phyloP scores from a whole-genome alignment of 2,113 vertebrate species.

The Microcebus murinus region DNA sequence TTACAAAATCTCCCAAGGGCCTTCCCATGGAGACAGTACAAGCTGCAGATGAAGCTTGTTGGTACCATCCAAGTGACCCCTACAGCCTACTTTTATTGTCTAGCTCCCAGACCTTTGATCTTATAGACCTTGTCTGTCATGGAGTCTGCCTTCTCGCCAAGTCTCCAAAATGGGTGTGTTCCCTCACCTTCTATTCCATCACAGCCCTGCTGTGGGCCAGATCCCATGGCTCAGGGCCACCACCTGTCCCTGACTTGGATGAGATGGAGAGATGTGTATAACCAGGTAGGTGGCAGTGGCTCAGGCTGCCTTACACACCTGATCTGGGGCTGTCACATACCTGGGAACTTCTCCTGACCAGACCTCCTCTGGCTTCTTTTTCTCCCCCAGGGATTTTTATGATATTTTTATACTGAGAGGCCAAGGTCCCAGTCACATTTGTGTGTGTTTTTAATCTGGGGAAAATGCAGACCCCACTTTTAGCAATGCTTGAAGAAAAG shows the following conservation, averaged over 20 bases:
- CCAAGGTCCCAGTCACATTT: not conserved
- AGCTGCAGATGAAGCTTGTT: not conserved
- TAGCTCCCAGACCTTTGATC: not conserved
- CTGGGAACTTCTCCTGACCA: not conserved
- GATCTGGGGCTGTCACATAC: not conserved
- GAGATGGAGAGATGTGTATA: not conserved
- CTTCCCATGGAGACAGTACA: not conserved
- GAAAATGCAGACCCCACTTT: not conserved
- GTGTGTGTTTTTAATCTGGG: not conserved
- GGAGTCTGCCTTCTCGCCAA: not conserved
- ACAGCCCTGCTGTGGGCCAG: not conserved
- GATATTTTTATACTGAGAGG: not conserved
- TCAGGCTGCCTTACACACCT: not conserved
- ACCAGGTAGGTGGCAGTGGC: not conserved
- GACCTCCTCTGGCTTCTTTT: not conserved
- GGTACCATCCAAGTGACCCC: not conserved
- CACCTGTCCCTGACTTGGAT: not conserved
- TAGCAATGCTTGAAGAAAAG: not conserved
- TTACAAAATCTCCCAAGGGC: not conserved
- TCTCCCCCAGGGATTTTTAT: not conserved
- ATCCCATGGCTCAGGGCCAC: not conserved
- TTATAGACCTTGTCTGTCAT: not conserved
- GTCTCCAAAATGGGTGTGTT: not conserved
- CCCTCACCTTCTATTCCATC: not conserved
- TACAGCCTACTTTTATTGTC: not conserved